Base-by-base conservation (phyloP, 1,140 invertebrate species). In the Nilaparvata lugens region DNA sequence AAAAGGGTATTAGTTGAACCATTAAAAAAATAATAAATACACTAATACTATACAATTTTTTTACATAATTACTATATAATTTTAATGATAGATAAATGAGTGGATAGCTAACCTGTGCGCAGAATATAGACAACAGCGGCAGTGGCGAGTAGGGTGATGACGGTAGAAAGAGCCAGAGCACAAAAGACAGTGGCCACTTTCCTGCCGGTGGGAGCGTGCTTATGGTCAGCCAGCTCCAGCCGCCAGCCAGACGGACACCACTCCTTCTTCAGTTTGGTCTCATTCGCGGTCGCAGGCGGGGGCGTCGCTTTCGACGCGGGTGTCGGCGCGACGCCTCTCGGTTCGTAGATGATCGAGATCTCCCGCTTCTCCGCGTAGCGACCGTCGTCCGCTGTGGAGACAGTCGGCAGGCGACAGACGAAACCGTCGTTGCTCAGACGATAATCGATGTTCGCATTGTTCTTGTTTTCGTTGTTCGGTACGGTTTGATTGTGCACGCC, bases 271-370 rank as follows among this genome's bases (percentile, higher is more conserved):
- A 57, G 19, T 23, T 57, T 43, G 14, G 13, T 21, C 1, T 42
- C 18, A 19, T 13, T 24, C 14, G 18, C 14, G 19, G 23, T 24
- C 14, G 18, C 14, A 19, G 38, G 25, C 43, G 2, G 16, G n/a
- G 16, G 16, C n/a, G n/a, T 19, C 16, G 23, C 31, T 11, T 14
- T 23, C 21, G 1, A 31, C 48, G n/a, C 45, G 52, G 45, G 35
- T 52, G 6, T 28, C 57, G 57, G 31, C 24, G 57, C 42, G 16
- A 51, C 28, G 48, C 52, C 52, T 25, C 53, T 48, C 6, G 58
- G 58, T n/a, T 60, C 58, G 51, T 60, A 60, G 24, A 60, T 60
- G 11, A 52, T 53, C 7, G 58, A 52, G 9, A 60, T 51, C 19
- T 23, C 58, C n/a, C 18, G 4, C 35, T 56, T 31, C 31, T 35